Percentiles rank a stretch among this genome's conserved stretches.
phyloP scores from a whole-genome alignment of 64 coral and sea anemone genomes.

The Dendronephthya gigantea region DNA sequence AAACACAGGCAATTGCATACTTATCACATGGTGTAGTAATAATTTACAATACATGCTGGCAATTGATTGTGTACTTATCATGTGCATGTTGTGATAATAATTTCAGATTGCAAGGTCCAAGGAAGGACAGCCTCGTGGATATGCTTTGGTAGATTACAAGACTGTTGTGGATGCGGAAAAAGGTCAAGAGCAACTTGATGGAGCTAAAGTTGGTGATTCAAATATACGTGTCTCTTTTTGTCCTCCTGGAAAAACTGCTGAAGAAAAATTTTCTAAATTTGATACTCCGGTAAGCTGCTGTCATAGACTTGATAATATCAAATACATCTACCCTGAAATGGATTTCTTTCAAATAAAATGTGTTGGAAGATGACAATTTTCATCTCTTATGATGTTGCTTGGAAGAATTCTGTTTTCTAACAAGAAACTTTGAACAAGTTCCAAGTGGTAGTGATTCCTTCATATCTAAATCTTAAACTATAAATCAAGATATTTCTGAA shows the following conservation, averaged over 20 bases:
- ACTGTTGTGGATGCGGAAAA: conserved; percentile 68
- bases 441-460: no score
- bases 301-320: no score
- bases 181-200: conserved; percentile 77
- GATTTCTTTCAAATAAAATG: no score
- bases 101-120: conserved; percentile 60
- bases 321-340: no score
- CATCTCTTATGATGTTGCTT: no score
- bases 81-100: not conserved
- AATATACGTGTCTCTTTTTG: conserved; percentile 50
- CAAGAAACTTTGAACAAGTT: no score
- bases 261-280: not conserved
- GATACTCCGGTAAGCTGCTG: not conserved
- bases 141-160: conserved; percentile 86
- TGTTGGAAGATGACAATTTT: no score
- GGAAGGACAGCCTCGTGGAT: conserved; percentile 60
- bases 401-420: no score
- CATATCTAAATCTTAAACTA: no score
- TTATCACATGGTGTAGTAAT: no score
- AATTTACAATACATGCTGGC: no score
- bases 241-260: not conserved
- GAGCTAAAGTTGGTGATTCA: conserved; percentile 49
- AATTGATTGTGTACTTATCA: not conserved
- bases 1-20: no score
- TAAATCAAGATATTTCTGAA: not conserved